Conservation (phyloP, 2,888 invertebrate genomes). For the Ernsta delagoae region DNA sequence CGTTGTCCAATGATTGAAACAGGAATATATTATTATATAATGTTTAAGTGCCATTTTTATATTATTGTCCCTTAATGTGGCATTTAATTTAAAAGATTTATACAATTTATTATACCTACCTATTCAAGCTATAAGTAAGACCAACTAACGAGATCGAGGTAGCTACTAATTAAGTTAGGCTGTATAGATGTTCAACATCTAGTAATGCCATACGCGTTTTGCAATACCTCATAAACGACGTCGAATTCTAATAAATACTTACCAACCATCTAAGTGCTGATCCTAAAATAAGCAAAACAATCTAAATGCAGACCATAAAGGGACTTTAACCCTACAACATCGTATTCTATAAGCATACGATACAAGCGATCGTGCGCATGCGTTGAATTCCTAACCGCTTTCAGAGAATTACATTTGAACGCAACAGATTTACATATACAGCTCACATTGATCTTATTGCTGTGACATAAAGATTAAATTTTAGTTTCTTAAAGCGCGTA, state of each 20-base stretch:
- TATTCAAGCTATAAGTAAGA: no score
- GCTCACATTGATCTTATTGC: constrained; percentile 48
- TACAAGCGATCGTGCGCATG: constrained; percentile 71
- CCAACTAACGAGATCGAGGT: no score
- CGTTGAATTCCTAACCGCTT: constrained; percentile 62
- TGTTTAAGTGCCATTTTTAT: no score
- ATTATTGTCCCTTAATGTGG: no score
- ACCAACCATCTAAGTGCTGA: constrained; percentile 40
- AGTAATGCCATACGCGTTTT: constrained; percentile 4
- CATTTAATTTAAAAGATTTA: no score
- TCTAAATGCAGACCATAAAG: constrained; percentile 69
- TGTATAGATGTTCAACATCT: no score
- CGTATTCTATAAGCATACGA: constrained; percentile 62
- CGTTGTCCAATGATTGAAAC: no score
- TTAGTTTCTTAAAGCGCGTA: constrained; percentile 23
- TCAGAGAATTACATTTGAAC: constrained; percentile 55
- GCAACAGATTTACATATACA: constrained; percentile 48
- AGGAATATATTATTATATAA: no score
- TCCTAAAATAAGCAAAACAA: constrained; percentile 68
- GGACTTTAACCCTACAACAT: constrained; percentile 61
- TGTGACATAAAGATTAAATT: constrained; percentile 47
- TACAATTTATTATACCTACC: no score
- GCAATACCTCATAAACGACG: constrained; percentile 24
- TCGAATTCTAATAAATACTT: constrained; percentile 22
- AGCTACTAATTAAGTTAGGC: no score